phyloP scores from a whole-genome alignment of 2,797 vertebrate genomes.

The Sebastes matsubarae region DNA sequence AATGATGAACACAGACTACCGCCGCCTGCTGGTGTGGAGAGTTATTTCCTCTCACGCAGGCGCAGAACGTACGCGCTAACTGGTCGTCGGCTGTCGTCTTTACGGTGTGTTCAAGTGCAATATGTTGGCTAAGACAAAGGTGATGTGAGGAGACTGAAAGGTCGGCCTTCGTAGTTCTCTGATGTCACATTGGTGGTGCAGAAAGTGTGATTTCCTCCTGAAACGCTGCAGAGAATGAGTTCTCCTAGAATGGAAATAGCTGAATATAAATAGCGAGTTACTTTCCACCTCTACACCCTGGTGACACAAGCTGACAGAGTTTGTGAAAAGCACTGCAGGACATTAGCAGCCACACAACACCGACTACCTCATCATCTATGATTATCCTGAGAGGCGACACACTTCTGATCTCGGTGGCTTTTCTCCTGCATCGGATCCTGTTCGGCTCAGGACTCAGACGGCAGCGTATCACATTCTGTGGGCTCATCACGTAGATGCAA shows the following conservation, averaged over 20 bases:
- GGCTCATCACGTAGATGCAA: constrained; percentile 46
- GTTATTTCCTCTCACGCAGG: no score
- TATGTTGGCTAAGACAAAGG: no score
- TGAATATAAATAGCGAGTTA: background rate
- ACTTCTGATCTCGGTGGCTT: background rate
- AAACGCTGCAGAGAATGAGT: background rate
- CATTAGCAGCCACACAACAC: background rate
- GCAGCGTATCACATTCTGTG: constrained; percentile 66
- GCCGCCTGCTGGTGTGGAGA: rapidly evolving
- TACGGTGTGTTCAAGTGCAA: rapidly evolving
- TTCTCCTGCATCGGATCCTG: constrained; percentile 41
- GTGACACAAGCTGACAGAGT: background rate
- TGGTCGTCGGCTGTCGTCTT: rapidly evolving
- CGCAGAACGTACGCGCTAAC: rapidly evolving
- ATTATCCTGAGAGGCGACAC: background rate
- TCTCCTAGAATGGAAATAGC: background rate
- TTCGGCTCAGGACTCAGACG: constrained; percentile 20
- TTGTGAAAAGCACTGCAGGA: background rate
- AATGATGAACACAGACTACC: no score
- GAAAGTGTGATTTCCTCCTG: background rate
- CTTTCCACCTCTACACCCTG: background rate
- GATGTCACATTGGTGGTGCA: no score
- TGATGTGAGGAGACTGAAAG: rapidly evolving
- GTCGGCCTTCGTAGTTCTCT: no score
- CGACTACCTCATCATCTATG: background rate